Base-by-base conservation (phyloP, 1,140 invertebrate species). In the Mamestra configurata region DNA sequence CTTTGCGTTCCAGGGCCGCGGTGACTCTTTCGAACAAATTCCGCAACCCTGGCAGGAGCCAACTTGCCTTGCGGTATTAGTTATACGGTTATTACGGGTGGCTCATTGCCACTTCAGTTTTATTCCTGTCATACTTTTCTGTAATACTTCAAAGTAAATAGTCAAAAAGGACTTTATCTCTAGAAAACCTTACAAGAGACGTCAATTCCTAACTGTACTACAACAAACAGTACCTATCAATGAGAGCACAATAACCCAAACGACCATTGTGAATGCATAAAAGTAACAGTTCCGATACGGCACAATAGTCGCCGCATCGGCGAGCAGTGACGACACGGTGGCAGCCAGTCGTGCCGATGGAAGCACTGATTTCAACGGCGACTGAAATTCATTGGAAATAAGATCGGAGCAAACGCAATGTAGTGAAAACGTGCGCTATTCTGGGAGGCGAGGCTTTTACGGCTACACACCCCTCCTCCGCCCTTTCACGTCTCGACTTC, bases 331-430 rank as follows among this genome's bases (percentile, higher is more conserved):
- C 66, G 76, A 64, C 37, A 71, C 68, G 24, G 40, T 49, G 18
- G 24, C 40, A 73, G 31, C 51, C 49, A 20, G 15, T 72, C 73
- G 78, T 46, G 76, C 55, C 37, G 35, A 68, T 72, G 57, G 57
- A 61, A 76, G 73, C 40, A 71, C 55, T 79, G 79, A 81, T 83
- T 81, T 57, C 79, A 80, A 73, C 68, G 72, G 82, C 75, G 84
- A 76, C 85, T 86, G 79, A 88, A 91, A 90, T 91, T 89, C 86
- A 90, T 92, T 90, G 87, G 86, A 86, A 92, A 90, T 90, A 87
- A 89, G 87, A 89, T 84, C 77, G 83, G 82, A 84, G 82, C 84
- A 84, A 87, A 90, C 86, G 87, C 86, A 90, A 90, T 88, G 89
- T 88, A 90, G 85, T 87, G 89, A 88, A 87, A 90, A 90, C 90